These are phyloP conservation scores for Zophobas atratus DNA, from an alignment of 1,140 invertebrate genomes.

Conservation along the genomic window DNA sequence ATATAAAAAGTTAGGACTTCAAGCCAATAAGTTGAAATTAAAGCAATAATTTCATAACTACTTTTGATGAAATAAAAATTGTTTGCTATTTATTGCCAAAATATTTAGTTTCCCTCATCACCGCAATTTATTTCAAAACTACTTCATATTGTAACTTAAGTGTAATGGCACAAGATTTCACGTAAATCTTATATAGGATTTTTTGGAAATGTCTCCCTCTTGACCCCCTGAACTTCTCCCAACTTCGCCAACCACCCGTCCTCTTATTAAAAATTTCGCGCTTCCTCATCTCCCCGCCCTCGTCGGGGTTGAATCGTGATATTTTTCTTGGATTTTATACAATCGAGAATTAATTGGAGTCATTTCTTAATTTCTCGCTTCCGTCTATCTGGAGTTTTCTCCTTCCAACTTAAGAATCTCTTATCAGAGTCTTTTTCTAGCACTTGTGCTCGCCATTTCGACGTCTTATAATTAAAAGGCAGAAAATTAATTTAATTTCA, in stretches of 20 bases:
- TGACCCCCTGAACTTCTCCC: neutral
- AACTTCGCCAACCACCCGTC: neutral
- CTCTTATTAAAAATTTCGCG: neutral
- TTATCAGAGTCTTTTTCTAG: slow-evolving; percentile 60
- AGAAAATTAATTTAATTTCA: slow-evolving; percentile 64
- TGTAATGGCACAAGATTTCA: too few relatives aligned
- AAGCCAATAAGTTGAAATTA: too few relatives aligned
- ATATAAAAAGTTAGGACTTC: too few relatives aligned
- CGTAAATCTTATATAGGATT: too few relatives aligned
- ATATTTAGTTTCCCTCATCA: too few relatives aligned
- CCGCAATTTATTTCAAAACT: too few relatives aligned
- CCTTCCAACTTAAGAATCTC: slow-evolving; percentile 11
- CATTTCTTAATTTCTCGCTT: slow-evolving; percentile 64
- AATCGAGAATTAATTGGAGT: slow-evolving; percentile 66
- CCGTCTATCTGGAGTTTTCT: slow-evolving; percentile 19
- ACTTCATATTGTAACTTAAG: too few relatives aligned
- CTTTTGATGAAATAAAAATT: too few relatives aligned
- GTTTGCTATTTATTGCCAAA: too few relatives aligned
- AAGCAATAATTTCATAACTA: too few relatives aligned
- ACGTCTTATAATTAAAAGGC: slow-evolving; percentile 62
- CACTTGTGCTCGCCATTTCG: slow-evolving; percentile 63
- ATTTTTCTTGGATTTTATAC: slow-evolving; percentile 62
- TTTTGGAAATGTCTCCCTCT: neutral
- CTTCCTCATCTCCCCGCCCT: neutral
- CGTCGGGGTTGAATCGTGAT: slow-evolving; percentile 49